Base-by-base conservation (phyloP, 1,140 invertebrate species). In the Brachionus paranguensis region DNA sequence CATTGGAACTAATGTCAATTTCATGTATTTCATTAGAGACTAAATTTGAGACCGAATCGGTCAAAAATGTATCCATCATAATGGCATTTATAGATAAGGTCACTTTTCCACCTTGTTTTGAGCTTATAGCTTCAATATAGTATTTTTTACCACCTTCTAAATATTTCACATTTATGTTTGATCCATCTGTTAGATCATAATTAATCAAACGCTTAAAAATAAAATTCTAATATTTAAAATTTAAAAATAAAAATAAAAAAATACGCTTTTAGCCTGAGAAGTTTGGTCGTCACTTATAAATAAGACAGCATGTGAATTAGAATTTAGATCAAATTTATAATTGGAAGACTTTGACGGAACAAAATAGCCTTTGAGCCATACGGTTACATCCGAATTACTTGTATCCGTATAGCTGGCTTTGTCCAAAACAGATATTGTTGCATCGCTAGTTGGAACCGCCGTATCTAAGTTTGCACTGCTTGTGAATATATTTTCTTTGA, bases 11-110 rank as follows among this genome's bases (percentile, higher is more conserved):
- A 27, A 81, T 68, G 17, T 81, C 78, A 14, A 81, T 37, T 81
- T 60, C 53, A 37, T 81, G 78, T 20, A 81, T 37, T 68, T 81
- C 78, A 64, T 81, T 81, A 33, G 55, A 20, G 24, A 81, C 53
- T 7, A 43, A 24, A 12, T 43, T 43, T 45, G 78, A 81, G 7
- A 81, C 78, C n/a, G 33, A 43, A 68, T 81, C 78, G 43, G 78
- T 81, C 37, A 81, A 47, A 64, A 33, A 27, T 4, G 78, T 81
- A 37, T 81, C 78, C 33, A 81, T 29, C 78, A 81, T 81, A 17
- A 64, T 60, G 12, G 78, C 53, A 81, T 81, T 81, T 8, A 76
- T 50, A 6, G 20, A 45, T 53, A 76, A 5, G 11, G 3, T 29
- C 11, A 76, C 20, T 27, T 29, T 12, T 50, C 72, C 72, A 50